Evolutionary conservation across 2,113 vertebrate genomes (phyloP), one percentile per base, ranked within the genome.

Genomic region (Solea senegalensis): DNA sequence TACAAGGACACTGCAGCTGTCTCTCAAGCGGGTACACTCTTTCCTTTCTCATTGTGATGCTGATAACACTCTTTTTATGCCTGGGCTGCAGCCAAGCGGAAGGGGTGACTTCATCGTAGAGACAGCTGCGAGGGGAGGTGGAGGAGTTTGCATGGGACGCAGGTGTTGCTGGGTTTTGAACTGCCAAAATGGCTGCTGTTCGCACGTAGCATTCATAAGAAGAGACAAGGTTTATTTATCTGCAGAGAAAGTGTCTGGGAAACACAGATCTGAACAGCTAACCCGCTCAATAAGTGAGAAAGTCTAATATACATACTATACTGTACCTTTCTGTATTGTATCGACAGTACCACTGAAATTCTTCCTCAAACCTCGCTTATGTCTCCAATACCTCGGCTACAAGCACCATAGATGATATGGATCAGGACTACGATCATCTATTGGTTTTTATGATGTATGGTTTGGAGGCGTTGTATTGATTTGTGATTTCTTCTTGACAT

Each of bases 81-180:
- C 79, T 86, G 82, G 85, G n/a, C 65, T 26, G 3, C 65, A 59
- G 89, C 88, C 85, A 84, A 80, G 63, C 77, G 66, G 56, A 40
- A 83, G 72, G 80, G 78, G 82, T 77, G 85, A 82, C 82, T 87
- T 81, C 72, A 80, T 86, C 84, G 85, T 84, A 88, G 66, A 72
- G 65, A 74, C 61, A 76, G 76, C 64, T 48, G 74, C 11, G 10
- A 57, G 55, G 13, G 27, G 12, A 11, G n/a, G 8, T 34, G 13
- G 64, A 5, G 14, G 44, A 3, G 61, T n/a, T 14, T 39, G 46
- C 3, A 21, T 1, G 53, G 16, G 28, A 12, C 40, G 8, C 11
- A 12, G 16, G 48, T 13, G 40, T 11, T 50, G 58, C 2, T 34
- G 34, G 34, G 34, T 3, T 21, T 64, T 81, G 49, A 16, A 64